Conservation (phyloP, 2,888 invertebrate species). For the Xanthia togata region DNA sequence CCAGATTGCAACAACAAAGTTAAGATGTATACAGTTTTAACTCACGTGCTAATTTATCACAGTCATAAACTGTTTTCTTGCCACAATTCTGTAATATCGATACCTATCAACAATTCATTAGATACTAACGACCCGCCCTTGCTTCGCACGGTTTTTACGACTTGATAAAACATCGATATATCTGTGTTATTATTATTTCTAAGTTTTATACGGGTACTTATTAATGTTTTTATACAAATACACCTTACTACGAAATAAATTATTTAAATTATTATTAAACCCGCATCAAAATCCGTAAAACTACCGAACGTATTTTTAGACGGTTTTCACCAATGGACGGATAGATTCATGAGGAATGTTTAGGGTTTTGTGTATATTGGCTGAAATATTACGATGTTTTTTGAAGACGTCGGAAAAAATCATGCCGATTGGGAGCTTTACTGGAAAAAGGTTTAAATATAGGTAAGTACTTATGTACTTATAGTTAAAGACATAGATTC, state of each 20-base stretch:
- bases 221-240: background rate
- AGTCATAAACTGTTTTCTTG: slow-evolving; percentile 14
- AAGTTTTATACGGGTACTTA: background rate
- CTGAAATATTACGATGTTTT: too few relatives aligned
- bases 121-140: background rate
- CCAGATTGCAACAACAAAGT: slow-evolving; percentile 3
- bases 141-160: background rate
- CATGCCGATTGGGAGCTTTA: too few relatives aligned
- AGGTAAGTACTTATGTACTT: too few relatives aligned
- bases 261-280: background rate
- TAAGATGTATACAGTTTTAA: slow-evolving; percentile 14
- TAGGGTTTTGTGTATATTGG: too few relatives aligned
- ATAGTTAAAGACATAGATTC: too few relatives aligned
- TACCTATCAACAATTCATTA: slow-evolving; percentile 6
- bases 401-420: too few relatives aligned
- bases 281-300: background rate
- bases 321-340: too few relatives aligned
- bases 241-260: background rate
- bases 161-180: background rate
- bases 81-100: background rate
- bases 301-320: too few relatives aligned
- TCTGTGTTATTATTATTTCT: background rate
- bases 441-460: too few relatives aligned
- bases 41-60: slow-evolving; percentile 13
- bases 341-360: too few relatives aligned